Percentiles rank a stretch among this genome's conserved stretches.
Conservation (phyloP, 2,797 vertebrate species). For the Cichlasoma orientale region DNA sequence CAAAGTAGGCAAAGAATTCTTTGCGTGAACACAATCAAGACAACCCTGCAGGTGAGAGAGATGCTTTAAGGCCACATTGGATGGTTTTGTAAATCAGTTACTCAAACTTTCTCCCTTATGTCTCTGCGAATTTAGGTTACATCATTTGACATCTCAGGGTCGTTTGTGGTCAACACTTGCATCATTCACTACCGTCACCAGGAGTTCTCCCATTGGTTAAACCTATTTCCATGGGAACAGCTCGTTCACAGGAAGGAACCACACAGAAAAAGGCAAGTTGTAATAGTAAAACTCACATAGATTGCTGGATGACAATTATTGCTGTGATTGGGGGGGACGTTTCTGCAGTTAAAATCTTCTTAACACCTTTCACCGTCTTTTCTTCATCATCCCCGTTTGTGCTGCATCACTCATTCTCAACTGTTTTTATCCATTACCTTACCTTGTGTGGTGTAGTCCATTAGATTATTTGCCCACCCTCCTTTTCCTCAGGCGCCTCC, state of each 20-base stretch:
- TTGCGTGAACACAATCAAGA: slow-evolving; percentile 91
- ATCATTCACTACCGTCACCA: slow-evolving; percentile 98
- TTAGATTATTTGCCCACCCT: slow-evolving; percentile 75
- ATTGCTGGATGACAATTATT: background rate
- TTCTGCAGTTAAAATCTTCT: background rate
- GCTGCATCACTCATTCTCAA: slow-evolving; percentile 40
- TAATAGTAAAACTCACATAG: background rate
- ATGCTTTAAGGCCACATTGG: background rate
- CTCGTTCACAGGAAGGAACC: slow-evolving; percentile 72
- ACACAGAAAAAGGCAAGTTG: slow-evolving; percentile 76
- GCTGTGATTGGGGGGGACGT: too few species aligned
- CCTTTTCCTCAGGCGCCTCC: slow-evolving; percentile 82
- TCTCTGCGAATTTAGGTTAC: slow-evolving; percentile 83
- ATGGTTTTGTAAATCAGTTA: background rate
- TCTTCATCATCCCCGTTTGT: slow-evolving; percentile 50
- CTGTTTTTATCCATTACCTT: slow-evolving; percentile 37
- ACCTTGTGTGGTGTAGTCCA: slow-evolving; percentile 56
- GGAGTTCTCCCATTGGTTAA: slow-evolving; percentile 95
- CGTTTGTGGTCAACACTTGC: slow-evolving; percentile 90
- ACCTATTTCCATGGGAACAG: slow-evolving; percentile 87
- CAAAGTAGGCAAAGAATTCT: slow-evolving; percentile 97
- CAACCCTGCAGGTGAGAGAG: slow-evolving; percentile 84
- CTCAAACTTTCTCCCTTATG: background rate
- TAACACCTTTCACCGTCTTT: slow-evolving; percentile 19
- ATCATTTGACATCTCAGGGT: slow-evolving; percentile 88